A percentile compares a stretch with the other conserved stretches of the same genome.
These are phyloP conservation scores for Oryzias woworae DNA, from an alignment of 2,113 vertebrate genomes.

Conservation along the genomic window DNA sequence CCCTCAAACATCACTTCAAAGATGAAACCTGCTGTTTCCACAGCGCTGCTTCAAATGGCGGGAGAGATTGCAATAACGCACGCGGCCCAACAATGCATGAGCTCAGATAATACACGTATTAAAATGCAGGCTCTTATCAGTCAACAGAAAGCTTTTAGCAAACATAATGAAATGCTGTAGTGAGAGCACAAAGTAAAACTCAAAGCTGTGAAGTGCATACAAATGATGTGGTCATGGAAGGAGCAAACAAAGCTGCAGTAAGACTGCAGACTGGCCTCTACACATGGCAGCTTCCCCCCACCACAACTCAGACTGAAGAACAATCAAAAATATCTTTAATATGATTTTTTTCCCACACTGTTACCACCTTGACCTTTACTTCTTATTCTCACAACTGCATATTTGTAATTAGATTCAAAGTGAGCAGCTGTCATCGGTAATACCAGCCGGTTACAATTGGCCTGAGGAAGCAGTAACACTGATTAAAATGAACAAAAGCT, in stretches of 20 bases:
- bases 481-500: slow-evolving; percentile 34
- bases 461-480: slow-evolving; percentile 35
- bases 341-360: background rate
- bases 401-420: slow-evolving; percentile 36
- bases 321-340: slow-evolving; percentile 16
- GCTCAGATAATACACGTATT: slow-evolving; percentile 15
- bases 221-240: slow-evolving; percentile 4
- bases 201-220: slow-evolving; percentile 20
- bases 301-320: background rate
- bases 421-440: slow-evolving; percentile 49
- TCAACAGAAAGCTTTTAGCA: slow-evolving; percentile 12
- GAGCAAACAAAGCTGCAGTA: slow-evolving; percentile 41
- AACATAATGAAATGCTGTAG: slow-evolving; percentile 13
- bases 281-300: background rate
- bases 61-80: slow-evolving; percentile 16
- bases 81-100: slow-evolving; percentile 4
- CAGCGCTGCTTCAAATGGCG: slow-evolving; percentile 13
- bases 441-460: slow-evolving; percentile 14
- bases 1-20: slow-evolving; percentile 19
- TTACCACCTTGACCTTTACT: slow-evolving; percentile 18
- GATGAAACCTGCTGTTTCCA: slow-evolving; percentile 19
- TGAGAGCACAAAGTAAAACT: slow-evolving; percentile 14
- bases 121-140: slow-evolving; percentile 13
- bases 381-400: slow-evolving; percentile 45
- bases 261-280: slow-evolving; percentile 19